Conservation (phyloP, 2,797 vertebrate species). For the Sebastes diaconus region DNA sequence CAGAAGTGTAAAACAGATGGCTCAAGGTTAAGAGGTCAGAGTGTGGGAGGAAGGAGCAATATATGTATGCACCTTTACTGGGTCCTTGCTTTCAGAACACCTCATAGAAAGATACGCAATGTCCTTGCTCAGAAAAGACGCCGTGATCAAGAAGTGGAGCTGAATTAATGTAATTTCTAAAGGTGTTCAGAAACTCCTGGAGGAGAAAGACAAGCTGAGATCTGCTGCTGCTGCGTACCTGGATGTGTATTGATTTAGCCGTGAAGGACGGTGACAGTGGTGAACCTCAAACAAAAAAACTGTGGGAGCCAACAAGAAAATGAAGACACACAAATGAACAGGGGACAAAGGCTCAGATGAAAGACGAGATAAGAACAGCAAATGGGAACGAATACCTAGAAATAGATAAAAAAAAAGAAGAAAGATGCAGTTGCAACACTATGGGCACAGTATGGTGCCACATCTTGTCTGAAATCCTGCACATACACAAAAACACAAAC, state of each 20-base stretch:
- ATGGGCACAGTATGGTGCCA: background rate
- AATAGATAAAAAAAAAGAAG: background rate
- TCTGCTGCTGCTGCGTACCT: background rate
- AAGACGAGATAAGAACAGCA: background rate
- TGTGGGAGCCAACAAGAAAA: background rate
- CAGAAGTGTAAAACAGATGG: constrained; percentile 2
- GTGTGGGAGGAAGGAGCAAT: constrained; percentile 10
- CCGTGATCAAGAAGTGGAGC: background rate
- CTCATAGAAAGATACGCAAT: background rate
- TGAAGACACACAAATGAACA: background rate
- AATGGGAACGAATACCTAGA: background rate
- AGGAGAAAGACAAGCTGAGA: background rate
- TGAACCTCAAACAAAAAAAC: background rate
- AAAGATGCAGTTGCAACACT: background rate
- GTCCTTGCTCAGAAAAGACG: constrained; percentile 6
- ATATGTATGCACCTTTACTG: background rate
- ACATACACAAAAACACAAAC: background rate
- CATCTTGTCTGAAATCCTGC: background rate
- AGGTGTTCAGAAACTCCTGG: background rate
- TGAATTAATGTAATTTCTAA: constrained; percentile 1
- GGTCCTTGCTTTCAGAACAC: background rate
- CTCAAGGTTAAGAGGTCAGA: background rate
- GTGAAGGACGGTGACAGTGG: background rate
- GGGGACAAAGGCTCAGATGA: background rate
- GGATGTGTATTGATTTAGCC: constrained; percentile 12